Evolutionary conservation across 2,113 vertebrate species (phyloP), one percentile per base, ranked within the genome.

Genomic region (Sylvilagus bachmani): DNA sequence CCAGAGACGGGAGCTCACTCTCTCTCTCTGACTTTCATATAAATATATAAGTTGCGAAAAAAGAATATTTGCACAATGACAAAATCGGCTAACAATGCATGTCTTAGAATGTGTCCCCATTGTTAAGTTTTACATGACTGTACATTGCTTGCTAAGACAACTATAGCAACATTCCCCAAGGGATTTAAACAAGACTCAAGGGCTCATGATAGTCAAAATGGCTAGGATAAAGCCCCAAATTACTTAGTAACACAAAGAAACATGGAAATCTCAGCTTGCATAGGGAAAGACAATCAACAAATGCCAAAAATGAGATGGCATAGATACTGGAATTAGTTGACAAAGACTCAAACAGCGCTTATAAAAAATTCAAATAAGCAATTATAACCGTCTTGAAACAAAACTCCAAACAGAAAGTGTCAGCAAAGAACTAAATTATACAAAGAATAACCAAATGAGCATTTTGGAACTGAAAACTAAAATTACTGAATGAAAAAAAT

Each of bases 241-340:
- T 74, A 93, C 74, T 93, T 90, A 55, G 36, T n/a, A 79, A 79
- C 73, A 83, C 77, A 90, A 92, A 90, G 69, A 51, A 83, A 14
- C 49, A 44, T 53, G 66, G 64, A 90, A 91, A 84, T 77, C 27
- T 90, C 70, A 91, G 82, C 10, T 66, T 6, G 13, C 29, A 33
- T 10, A 93, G 71, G 64, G 86, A 82, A 75, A 58, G 36, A 69
- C 10, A 61, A 91, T 70, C 53, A 77, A 70, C 17, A 75, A 24
- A 86, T 10, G 29, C 33, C 44, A 10, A 78, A 77, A 70, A 75
- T 9, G 71, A 82, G 66, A 55, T 71, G 12, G 31, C 69, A 38
- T 73, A 81, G 82, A 70, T 90, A 62, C 24, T 74, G 73, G 55
- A 67, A 85, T 90, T 85, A 73, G 51, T 94, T 58, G 19, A 95